Evolutionary conservation across 2,888 invertebrate species (phyloP).

Genomic region (Notodonta dromedarius): DNA sequence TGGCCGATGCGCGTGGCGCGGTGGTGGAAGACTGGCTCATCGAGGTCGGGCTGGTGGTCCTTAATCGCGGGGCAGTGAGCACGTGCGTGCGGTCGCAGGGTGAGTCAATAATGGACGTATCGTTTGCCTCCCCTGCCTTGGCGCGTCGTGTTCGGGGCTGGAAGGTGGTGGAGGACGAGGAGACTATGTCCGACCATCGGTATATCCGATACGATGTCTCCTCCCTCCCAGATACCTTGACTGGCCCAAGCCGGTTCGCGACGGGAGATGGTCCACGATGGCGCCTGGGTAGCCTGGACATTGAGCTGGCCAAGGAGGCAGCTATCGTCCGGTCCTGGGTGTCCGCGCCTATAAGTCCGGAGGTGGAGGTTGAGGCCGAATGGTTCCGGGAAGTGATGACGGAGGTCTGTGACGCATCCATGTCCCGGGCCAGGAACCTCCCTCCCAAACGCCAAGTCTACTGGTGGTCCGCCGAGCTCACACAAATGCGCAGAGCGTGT

Average conservation of each 20-base stretch:
- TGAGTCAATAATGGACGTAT: slow-evolving; percentile 10
- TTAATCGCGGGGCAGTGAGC: not conserved
- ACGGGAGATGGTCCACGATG: not conserved
- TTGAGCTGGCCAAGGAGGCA: not conserved
- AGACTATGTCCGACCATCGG: not conserved
- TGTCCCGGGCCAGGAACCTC: not conserved
- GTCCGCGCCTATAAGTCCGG: not conserved
- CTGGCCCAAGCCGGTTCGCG: not conserved
- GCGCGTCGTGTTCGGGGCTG: slow-evolving; percentile 5
- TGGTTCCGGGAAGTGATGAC: slow-evolving; percentile 5
- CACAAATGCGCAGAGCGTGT: slow-evolving; percentile 6
- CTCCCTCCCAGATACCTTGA: not conserved
- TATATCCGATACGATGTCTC: not conserved
- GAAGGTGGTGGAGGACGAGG: slow-evolving; percentile 2
- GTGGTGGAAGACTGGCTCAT: slow-evolving; percentile 7
- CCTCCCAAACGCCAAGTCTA: slow-evolving; percentile 6
- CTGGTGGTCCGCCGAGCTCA: slow-evolving; percentile 12
- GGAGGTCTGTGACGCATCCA: slow-evolving; percentile 7
- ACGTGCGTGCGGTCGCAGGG: slow-evolving; percentile 10
- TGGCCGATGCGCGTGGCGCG: slow-evolving; percentile 2
- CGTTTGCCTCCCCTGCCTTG: slow-evolving; percentile 4
- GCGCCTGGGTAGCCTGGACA: slow-evolving; percentile 2
- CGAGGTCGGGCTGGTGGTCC: not conserved
- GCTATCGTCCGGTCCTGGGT: not conserved
- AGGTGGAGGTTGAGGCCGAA: not conserved